These are phyloP conservation scores for Tuta absoluta DNA, from an alignment of 2,888 invertebrate species.

Conservation along the genomic window DNA sequence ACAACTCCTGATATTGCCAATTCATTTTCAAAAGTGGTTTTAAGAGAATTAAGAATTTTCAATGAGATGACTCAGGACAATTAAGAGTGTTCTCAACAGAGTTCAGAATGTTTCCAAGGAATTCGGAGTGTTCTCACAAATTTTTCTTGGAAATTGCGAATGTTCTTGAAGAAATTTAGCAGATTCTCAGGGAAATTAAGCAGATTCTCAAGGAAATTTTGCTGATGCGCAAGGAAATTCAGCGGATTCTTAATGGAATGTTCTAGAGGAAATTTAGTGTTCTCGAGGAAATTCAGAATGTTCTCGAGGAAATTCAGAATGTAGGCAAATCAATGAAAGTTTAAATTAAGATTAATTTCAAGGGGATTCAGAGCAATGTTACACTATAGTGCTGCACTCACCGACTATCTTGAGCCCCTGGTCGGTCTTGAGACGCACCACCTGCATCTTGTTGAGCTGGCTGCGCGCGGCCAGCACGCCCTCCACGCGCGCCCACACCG, in stretches of 20 bases:
- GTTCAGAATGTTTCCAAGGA: background rate
- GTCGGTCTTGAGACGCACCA: conserved; percentile 94
- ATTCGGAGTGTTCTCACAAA: background rate
- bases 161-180: too few species aligned
- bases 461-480: conserved; percentile 89
- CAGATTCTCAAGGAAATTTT: too few species aligned
- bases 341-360: background rate
- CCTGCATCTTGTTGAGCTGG: conserved; percentile 95
- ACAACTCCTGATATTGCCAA: too few species aligned
- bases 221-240: too few species aligned
- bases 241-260: too few species aligned
- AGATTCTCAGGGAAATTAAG: too few species aligned
- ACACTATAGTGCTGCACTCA: conserved; percentile 77
- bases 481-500: conserved; percentile 98
- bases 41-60: background rate
- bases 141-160: too few species aligned
- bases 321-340: too few species aligned
- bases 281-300: background rate
- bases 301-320: background rate
- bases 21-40: too few species aligned
- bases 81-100: background rate
- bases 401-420: conserved; percentile 95
- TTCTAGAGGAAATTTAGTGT: too few species aligned
- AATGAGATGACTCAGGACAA: background rate
- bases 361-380: background rate